These are phyloP conservation scores for Rhinophrynus dorsalis DNA, from an alignment of 2,797 vertebrate species.

Conservation along the genomic window DNA sequence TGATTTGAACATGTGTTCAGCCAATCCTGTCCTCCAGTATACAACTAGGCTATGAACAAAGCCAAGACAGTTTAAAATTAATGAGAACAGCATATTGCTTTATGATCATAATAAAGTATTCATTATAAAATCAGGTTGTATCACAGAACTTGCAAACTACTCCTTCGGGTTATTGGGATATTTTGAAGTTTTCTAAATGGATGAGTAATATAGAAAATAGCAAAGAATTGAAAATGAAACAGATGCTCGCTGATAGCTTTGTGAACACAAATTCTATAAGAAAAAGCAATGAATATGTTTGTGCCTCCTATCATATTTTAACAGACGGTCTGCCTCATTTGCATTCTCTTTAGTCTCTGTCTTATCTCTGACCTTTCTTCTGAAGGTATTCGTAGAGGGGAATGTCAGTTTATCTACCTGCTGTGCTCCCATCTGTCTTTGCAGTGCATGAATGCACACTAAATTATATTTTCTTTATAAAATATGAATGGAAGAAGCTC, in stretches of 20 bases:
- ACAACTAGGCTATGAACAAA: constrained; percentile 13
- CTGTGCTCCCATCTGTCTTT: constrained; percentile 74
- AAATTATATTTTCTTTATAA: constrained; percentile 71
- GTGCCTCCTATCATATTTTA: constrained; percentile 57
- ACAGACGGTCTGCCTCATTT: constrained; percentile 71
- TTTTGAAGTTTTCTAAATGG: constrained; percentile 46
- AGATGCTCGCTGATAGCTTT: constrained; percentile 56
- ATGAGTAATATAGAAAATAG: constrained; percentile 44
- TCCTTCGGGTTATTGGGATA: constrained; percentile 47
- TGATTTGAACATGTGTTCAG: neutral
- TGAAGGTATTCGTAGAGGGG: constrained; percentile 68
- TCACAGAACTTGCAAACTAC: constrained; percentile 37
- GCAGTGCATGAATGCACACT: constrained; percentile 61
- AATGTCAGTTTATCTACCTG: constrained; percentile 76
- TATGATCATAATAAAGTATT: constrained; percentile 29
- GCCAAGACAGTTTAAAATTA: constrained; percentile 20
- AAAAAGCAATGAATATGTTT: constrained; percentile 61
- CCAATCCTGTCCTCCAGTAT: neutral
- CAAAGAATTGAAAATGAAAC: constrained; percentile 59
- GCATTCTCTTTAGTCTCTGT: constrained; percentile 64
- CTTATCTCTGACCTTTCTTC: constrained; percentile 74
- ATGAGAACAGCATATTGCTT: constrained; percentile 36
- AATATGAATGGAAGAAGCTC: constrained; percentile 70
- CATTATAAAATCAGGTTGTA: constrained; percentile 36
- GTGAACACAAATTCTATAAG: constrained; percentile 54